Base-by-base conservation (phyloP, 2,113 vertebrate genomes). In the Phaethornis superciliosus region DNA sequence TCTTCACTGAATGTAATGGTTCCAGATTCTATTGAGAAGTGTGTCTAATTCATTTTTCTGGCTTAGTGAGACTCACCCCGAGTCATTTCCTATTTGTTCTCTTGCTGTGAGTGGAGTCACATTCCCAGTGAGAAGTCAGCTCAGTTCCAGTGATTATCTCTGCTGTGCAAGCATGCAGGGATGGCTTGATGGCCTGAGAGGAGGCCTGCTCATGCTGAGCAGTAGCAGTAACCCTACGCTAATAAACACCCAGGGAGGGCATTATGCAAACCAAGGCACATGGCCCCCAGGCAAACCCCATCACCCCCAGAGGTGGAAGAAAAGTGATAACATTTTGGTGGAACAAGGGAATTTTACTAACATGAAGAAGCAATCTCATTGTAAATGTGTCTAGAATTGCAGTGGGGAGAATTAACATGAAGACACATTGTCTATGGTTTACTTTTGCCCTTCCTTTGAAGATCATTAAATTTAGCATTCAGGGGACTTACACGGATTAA, bases 1-100 rank as follows among this genome's bases (percentile, higher is more conserved):
- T 93, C 82, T 63, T 81, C 93, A 52, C 89, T 81, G 80, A 93
- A 90, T 86, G 72, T 81, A 93, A 90, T 81, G 83, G 88, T 94
- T 97, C 94, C 94, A 20, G 35, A 95, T 88, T 98, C 94, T 96
- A 78, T 96, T 96, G 90, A 96, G 69, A 52, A 97, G 95, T 94
- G 90, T 97, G 88, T 96, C 96, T 93, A 98, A 97, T 97, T 97
- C 96, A 96, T 97, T 97, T 97, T 97, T 95, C 95, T 71, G 21
- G 96, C 88, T 97, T 97, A 96, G 95, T 79, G 71, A 97, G 89
- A 90, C 93, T 97, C 20, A 63, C 96, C 93, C 91, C 20, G 10
- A 98, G 95, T 96, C 95, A 96, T 96, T 97, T 97, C 93, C 96
- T 95, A 90, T 96, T 97, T 97, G 95, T 72, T 96, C 56, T 93